Base-by-base conservation (phyloP, 2,888 invertebrate species). In the Crematogaster levior region DNA sequence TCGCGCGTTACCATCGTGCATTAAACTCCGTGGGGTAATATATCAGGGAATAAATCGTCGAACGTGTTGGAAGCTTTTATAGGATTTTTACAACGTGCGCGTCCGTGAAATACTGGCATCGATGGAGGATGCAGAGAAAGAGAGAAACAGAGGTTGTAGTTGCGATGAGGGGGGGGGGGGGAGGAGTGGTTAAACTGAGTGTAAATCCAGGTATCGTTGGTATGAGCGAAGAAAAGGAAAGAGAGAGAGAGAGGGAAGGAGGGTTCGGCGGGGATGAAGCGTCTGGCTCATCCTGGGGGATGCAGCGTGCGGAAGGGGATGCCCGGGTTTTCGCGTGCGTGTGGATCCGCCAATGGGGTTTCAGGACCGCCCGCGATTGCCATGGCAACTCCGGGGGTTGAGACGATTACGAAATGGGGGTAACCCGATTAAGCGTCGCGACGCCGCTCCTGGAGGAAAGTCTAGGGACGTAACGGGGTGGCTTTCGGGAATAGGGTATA, bases 321-420 rank as follows among this genome's bases (percentile, higher is more conserved):
- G 84, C 83, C 84, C 70, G 84, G 80, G 85, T 83, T 87, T 83
- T 82, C 89, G 89, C 87, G 90, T 86, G 89, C 90, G 87, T 85
- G 74, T 66, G 85, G 89, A 90, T 89, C 89, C 84, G 73, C 89
- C 89, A 89, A 92, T 92, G 91, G 89, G 88, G 82, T 85, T 85
- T 85, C 88, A 85, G 90, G 89, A 87, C 89, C 89, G 87, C 88
- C 86, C 85, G 87, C 83, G 86, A 93, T 93, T 83, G 86, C 92
- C 92, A 93, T 93, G 92, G 92, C 92, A 91, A 94, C 93, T 89
- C 86, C 86, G 87, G 85, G 86, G 74, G 72, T 80, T 34, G 90
- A 92, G 93, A 91, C 91, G 93, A 94, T 94, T 94, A 94, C 91
- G 91, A 93, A 94, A 94, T 94, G 93, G 94, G 91, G 92, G 70